Conservation (phyloP, 2,797 vertebrate genomes). For the Pseudomugil gertrudae region DNA sequence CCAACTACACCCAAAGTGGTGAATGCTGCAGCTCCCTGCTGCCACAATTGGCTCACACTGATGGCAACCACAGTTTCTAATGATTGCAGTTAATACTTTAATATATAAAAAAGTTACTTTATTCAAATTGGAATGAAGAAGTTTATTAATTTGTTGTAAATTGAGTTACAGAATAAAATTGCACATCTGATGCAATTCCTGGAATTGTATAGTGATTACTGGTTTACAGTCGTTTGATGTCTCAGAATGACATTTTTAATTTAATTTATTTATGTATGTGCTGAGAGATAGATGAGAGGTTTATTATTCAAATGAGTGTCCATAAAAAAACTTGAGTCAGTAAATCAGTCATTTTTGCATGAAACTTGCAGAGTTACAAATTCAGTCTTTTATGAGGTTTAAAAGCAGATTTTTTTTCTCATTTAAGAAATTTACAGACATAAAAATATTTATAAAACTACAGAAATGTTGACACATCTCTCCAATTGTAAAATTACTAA, state of each 20-base stretch:
- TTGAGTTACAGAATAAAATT: slow-evolving; percentile 9
- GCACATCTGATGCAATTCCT: not conserved
- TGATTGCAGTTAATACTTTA: too few relatives aligned
- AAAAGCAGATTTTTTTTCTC: too few relatives aligned
- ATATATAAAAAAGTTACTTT: slow-evolving; percentile 10
- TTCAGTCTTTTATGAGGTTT: too few relatives aligned
- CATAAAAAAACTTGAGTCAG: not conserved
- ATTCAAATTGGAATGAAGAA: slow-evolving; percentile 14
- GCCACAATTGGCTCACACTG: slow-evolving; percentile 43
- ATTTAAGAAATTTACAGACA: not conserved
- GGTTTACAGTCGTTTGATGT: not conserved
- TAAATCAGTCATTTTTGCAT: not conserved
- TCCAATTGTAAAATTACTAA: not conserved
- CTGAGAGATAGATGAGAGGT: not conserved
- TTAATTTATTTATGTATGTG: too few relatives aligned
- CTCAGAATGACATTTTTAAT: not conserved
- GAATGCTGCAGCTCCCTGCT: slow-evolving; percentile 57
- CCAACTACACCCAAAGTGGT: slow-evolving; percentile 61
- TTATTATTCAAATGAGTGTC: not conserved
- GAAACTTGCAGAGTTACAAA: not conserved
- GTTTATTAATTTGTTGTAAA: slow-evolving; percentile 14
- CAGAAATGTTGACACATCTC: not conserved
- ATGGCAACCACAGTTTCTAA: slow-evolving; percentile 26
- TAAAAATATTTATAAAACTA: too few relatives aligned
- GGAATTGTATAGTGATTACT: not conserved